Evolutionary conservation across 2,113 vertebrate genomes (phyloP).

Genomic region (Leptobrachium leishanense): DNA sequence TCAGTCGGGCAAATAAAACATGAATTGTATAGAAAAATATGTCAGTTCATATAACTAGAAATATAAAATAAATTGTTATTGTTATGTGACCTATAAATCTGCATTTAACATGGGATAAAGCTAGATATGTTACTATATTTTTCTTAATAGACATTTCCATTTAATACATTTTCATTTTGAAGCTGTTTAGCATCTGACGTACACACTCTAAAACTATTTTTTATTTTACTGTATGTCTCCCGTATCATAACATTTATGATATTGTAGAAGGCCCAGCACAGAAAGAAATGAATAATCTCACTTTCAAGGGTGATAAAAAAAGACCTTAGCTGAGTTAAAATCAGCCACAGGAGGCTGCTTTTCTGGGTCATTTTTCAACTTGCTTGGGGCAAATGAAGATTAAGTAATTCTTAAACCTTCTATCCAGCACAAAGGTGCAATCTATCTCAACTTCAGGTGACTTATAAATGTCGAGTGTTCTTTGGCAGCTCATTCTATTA

Average conservation of each 20-base stretch:
- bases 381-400: slow-evolving; percentile 69
- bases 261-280: slow-evolving; percentile 24
- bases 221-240: slow-evolving; percentile 30
- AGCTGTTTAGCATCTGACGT: slow-evolving; percentile 18
- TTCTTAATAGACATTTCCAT: slow-evolving; percentile 22
- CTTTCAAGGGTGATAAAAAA: slow-evolving; percentile 58
- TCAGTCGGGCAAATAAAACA: slow-evolving; percentile 15
- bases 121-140: slow-evolving; percentile 18
- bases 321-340: slow-evolving; percentile 64
- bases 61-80: slow-evolving; percentile 19
- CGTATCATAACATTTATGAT: slow-evolving; percentile 41
- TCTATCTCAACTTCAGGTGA: slow-evolving; percentile 62
- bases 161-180: slow-evolving; percentile 18
- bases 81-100: slow-evolving; percentile 3
- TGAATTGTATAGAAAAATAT: slow-evolving; percentile 29
- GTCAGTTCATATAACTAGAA: slow-evolving; percentile 27
- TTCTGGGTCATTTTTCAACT: slow-evolving; percentile 67
- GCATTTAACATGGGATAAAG: background rate
- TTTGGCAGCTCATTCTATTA: slow-evolving; percentile 49
- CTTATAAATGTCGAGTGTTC: slow-evolving; percentile 45
- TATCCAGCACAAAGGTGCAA: slow-evolving; percentile 57
- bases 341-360: slow-evolving; percentile 65
- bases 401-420: slow-evolving; percentile 64
- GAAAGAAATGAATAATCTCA: slow-evolving; percentile 58
- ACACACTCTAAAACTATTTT: slow-evolving; percentile 12